Evolutionary conservation across 2,797 vertebrate genomes (phyloP).

Genomic region (Lagodon rhomboides): DNA sequence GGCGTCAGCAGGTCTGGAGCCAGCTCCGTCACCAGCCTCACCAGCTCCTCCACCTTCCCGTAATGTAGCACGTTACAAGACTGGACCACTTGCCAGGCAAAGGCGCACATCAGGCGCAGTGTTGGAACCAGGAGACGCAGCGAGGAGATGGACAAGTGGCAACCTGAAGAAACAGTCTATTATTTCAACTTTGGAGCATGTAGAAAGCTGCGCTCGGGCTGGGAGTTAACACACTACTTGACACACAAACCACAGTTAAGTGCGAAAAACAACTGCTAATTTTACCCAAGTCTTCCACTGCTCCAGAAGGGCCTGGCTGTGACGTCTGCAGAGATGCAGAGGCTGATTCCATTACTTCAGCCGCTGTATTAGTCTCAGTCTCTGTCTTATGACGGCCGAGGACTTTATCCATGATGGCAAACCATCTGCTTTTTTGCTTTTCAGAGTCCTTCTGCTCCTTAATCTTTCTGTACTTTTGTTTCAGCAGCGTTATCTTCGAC

Average conservation of each 20-base stretch:
- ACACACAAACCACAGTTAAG: too few relatives aligned
- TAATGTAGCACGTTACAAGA: slow-evolving; percentile 71
- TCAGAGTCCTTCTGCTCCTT: slow-evolving; percentile 15
- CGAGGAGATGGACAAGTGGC: slow-evolving; percentile 47
- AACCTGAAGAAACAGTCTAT: slow-evolving; percentile 8
- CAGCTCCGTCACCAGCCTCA: slow-evolving; percentile 68
- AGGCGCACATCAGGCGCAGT: slow-evolving; percentile 78
- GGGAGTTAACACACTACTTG: too few relatives aligned
- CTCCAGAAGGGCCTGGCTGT: background rate
- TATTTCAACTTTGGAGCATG: too few relatives aligned
- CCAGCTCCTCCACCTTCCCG: slow-evolving; percentile 79
- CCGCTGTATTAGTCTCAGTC: background rate
- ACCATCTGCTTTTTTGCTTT: slow-evolving; percentile 42
- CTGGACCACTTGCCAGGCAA: slow-evolving; percentile 79
- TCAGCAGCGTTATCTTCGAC: slow-evolving; percentile 38
- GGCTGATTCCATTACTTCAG: background rate
- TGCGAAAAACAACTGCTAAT: background rate
- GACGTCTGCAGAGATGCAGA: background rate
- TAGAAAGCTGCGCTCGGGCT: too few relatives aligned
- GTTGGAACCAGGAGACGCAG: slow-evolving; percentile 68
- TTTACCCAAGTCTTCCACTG: slow-evolving; percentile 19
- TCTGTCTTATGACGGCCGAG: background rate
- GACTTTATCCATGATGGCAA: slow-evolving; percentile 48
- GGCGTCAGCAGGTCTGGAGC: slow-evolving; percentile 77
- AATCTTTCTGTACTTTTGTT: slow-evolving; percentile 34